phyloP scores from a whole-genome alignment of 2,888 invertebrate species.

The Agrypnus murinus region DNA sequence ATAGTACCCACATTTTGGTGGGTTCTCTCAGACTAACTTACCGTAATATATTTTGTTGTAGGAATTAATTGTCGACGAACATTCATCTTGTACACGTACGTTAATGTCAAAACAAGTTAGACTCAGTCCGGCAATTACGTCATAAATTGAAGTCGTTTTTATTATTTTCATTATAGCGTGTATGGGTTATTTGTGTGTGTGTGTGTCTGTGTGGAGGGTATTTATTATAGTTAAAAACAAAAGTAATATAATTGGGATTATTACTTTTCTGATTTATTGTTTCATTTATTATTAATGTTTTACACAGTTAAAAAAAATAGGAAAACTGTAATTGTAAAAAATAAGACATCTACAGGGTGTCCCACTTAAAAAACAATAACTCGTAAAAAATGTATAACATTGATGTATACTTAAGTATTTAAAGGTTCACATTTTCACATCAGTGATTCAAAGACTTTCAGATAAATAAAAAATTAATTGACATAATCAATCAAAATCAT shows the following conservation, averaged over 20 bases:
- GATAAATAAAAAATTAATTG: too few species aligned
- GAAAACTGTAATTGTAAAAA: slow-evolving; percentile 41
- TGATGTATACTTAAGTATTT: too few species aligned
- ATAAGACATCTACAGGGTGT: too few species aligned
- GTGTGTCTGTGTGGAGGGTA: slow-evolving; percentile 57
- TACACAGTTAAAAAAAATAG: slow-evolving; percentile 44
- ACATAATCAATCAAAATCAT: too few species aligned
- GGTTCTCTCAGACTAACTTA: slow-evolving; percentile 59
- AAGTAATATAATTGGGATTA: slow-evolving; percentile 63
- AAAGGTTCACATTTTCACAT: too few species aligned
- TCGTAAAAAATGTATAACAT: too few species aligned
- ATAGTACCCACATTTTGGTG: slow-evolving; percentile 52
- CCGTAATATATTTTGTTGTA: slow-evolving; percentile 66
- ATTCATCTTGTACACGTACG: slow-evolving; percentile 65
- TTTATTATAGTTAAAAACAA: slow-evolving; percentile 61
- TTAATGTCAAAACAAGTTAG: slow-evolving; percentile 67
- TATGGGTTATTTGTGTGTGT: slow-evolving; percentile 54
- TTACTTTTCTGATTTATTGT: slow-evolving; percentile 65
- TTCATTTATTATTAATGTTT: slow-evolving; percentile 56
- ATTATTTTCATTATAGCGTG: slow-evolving; percentile 55
- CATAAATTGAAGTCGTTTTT: slow-evolving; percentile 64
- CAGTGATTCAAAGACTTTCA: too few species aligned
- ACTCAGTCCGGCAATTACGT: slow-evolving; percentile 62
- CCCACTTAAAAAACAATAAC: too few species aligned
- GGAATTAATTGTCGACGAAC: slow-evolving; percentile 67